Base-by-base conservation (phyloP, 2,888 invertebrate genomes). In the Cryptosula pallasiana region DNA sequence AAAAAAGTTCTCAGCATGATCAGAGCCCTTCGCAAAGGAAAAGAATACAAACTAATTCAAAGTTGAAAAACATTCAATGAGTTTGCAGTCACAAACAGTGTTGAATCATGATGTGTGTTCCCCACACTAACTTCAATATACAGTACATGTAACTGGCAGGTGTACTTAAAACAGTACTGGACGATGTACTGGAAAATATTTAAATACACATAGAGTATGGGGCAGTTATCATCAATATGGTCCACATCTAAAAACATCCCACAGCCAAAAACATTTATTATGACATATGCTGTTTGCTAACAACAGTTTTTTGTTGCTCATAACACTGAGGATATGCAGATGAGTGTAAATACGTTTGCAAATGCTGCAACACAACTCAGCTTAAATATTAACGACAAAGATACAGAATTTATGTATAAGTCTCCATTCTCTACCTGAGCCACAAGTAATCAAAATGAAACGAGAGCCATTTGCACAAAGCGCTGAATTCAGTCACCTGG, bases 321-420 rank as follows among this genome's bases (percentile, higher is more conserved):
- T n/a, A n/a, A n/a, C n/a, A n/a, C n/a, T n/a, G n/a, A 5, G 5
- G 45, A 45, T 20, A 25, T 57, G 25, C 57, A 25, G 5, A 5
- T 23, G 25, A 5, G 5, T 9, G 57, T 57, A 25, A 23, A 57
- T 57, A 23, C 9, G n/a, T 57, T 57, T 23, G 13, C 57, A 23
- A n/a, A 23, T 5, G 57, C 57, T 16, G 57, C 57, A 25, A 23
- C 57, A 16, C 13, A n/a, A 23, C n/a, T 57, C 57, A 57, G 57
- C 25, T 23, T 57, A 23, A 57, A 57, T 9, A 57, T 57, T 23
- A 57, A 57, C 57, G n/a, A 16, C 25, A 25, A 25, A 25, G n/a
- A 57, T 5, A 57, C 57, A 57, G 57, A 57, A 57, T 57, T 9
- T 23, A 57, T 57, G 57, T 57, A 57, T 57, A 5, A 57, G 25